Evolutionary conservation across 2,113 vertebrate genomes (phyloP).

Genomic region (Falcunculus frontatus): DNA sequence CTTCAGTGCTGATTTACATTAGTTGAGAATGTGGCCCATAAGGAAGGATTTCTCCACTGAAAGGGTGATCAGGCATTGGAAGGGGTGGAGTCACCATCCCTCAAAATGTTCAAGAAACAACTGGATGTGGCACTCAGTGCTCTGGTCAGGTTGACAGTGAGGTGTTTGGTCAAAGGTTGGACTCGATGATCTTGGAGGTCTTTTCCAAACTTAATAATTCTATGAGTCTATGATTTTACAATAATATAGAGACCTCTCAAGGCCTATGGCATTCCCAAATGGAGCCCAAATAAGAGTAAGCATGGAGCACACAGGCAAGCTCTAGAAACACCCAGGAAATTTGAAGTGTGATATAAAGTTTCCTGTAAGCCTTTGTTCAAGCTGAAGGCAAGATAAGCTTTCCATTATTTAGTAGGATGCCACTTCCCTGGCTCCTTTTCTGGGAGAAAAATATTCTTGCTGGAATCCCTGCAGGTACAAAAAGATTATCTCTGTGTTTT

Average conservation of each 20-base stretch:
- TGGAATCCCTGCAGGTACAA: constrained; percentile 15
- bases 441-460: neutral
- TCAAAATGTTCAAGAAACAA: neutral
- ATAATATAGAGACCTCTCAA: neutral
- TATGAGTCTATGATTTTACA: neutral
- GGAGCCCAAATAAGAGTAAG: neutral
- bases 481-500: neutral
- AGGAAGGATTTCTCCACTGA: neutral
- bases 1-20: neutral
- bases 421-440: constrained; percentile 16
- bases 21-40: neutral
- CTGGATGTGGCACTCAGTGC: neutral
- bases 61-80: neutral
- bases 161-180: neutral
- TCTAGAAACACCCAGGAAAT: neutral
- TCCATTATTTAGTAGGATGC: constrained; percentile 58
- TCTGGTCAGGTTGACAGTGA: neutral
- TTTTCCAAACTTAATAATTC: neutral
- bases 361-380: constrained; percentile 35
- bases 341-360: constrained; percentile 38
- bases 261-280: neutral
- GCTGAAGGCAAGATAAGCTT: constrained; percentile 39
- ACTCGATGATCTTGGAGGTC: neutral
- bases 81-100: neutral
- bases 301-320: neutral